phyloP scores from a whole-genome alignment of 2,797 vertebrate genomes.

The Amniataba percoides region DNA sequence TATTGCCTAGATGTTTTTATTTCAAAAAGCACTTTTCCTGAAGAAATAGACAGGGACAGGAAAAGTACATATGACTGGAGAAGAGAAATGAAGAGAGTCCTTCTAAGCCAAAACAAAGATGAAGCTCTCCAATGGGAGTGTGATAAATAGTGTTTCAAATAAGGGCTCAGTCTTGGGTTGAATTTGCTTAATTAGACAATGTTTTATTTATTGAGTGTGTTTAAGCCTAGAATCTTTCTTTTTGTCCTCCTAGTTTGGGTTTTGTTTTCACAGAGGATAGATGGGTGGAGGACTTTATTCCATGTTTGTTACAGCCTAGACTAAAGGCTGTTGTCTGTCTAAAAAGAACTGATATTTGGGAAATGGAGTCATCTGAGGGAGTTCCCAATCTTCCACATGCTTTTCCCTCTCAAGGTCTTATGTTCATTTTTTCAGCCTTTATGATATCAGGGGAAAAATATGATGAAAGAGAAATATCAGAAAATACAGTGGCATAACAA shows the following conservation, averaged over 20 bases:
- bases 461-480: background rate
- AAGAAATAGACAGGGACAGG: slow-evolving; percentile 13
- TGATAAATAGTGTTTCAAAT: slow-evolving; percentile 35
- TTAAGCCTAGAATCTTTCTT: slow-evolving; percentile 34
- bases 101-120: slow-evolving; percentile 37
- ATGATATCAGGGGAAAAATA: slow-evolving; percentile 9
- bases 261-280: slow-evolving; percentile 56
- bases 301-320: slow-evolving; percentile 46
- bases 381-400: background rate
- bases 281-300: slow-evolving; percentile 49
- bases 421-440: background rate
- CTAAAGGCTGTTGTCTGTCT: slow-evolving; percentile 25
- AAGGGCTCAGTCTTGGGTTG: slow-evolving; percentile 16
- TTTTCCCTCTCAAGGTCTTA: background rate
- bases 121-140: slow-evolving; percentile 8
- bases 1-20: slow-evolving; percentile 1
- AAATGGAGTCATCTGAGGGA: slow-evolving; percentile 34
- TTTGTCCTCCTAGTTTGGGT: slow-evolving; percentile 31
- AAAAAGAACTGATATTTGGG: slow-evolving; percentile 31
- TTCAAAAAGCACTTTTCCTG: too few relatives aligned
- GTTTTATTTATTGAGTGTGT: slow-evolving; percentile 44
- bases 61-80: slow-evolving; percentile 17
- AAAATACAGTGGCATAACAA: background rate
- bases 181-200: slow-evolving; percentile 46
- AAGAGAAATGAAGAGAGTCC: slow-evolving; percentile 3